Percentiles rank a stretch among this genome's conserved stretches.
Conservation (phyloP, 2,888 invertebrate species). For the Tholera decimalis region DNA sequence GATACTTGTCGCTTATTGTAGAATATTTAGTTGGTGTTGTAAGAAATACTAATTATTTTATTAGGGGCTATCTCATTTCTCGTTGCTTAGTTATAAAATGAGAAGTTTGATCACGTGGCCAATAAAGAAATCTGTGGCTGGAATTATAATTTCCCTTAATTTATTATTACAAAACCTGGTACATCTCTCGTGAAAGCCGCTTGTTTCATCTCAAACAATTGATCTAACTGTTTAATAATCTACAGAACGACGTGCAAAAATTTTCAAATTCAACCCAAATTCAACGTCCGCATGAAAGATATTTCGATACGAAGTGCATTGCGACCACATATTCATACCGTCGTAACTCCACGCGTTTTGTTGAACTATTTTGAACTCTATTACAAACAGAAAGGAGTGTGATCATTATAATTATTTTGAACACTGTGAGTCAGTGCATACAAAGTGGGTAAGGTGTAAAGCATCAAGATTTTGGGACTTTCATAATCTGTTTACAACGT, state of each 20-base stretch:
- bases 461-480: conserved; percentile 57
- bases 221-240: background rate
- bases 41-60: too few species aligned
- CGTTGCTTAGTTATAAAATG: too few species aligned
- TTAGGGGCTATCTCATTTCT: too few species aligned
- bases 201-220: background rate
- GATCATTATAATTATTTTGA: conserved; percentile 37
- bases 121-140: too few species aligned
- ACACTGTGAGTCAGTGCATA: conserved; percentile 40
- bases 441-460: conserved; percentile 49
- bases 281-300: conserved; percentile 21
- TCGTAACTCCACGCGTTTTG: conserved; percentile 2
- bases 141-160: too few species aligned
- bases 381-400: background rate
- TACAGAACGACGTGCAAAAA: background rate
- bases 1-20: too few species aligned
- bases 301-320: conserved; percentile 35
- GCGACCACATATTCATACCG: background rate
- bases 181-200: too few species aligned
- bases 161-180: too few species aligned
- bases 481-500: conserved; percentile 57
- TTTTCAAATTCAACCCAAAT: background rate
- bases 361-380: conserved; percentile 31
- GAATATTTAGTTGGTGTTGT: too few species aligned
- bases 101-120: too few species aligned